Percentiles rank a stretch among this genome's conserved stretches.
Conservation (phyloP, 2,113 vertebrate genomes). For the Gymnorhina tibicen region DNA sequence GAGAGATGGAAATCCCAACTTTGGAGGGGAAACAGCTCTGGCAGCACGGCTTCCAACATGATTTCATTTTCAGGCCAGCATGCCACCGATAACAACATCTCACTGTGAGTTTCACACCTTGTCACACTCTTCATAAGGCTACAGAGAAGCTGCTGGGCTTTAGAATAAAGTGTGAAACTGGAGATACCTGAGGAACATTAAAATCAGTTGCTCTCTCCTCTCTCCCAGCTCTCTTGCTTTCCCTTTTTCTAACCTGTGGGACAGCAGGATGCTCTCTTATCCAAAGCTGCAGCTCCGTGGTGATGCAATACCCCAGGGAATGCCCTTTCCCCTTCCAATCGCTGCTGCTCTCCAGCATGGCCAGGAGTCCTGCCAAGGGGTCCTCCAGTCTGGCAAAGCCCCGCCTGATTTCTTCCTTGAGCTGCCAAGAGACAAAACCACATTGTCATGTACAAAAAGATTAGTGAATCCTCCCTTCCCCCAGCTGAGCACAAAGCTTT, state of each 20-base stretch:
- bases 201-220: not conserved
- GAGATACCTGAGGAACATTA: not conserved
- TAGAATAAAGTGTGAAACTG: not conserved
- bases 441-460: slow-evolving; percentile 35
- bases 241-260: slow-evolving; percentile 57
- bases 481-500: slow-evolving; percentile 2
- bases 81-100: not conserved
- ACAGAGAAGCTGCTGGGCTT: not conserved
- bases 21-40: not conserved
- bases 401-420: slow-evolving; percentile 56
- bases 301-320: slow-evolving; percentile 41
- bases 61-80: not conserved
- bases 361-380: slow-evolving; percentile 51
- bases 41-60: not conserved
- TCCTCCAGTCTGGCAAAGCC: slow-evolving; percentile 46
- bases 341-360: slow-evolving; percentile 35
- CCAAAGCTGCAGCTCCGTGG: slow-evolving; percentile 43
- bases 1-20: not conserved
- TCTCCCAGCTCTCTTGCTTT: not conserved
- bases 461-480: slow-evolving; percentile 38
- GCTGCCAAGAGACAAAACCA: slow-evolving; percentile 60
- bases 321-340: not conserved
- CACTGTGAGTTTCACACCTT: not conserved
- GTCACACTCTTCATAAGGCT: not conserved
- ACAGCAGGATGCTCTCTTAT: slow-evolving; percentile 28